A percentile compares a stretch with the other conserved stretches of the same genome.
These are phyloP conservation scores for Eulemur rubriventer DNA, from an alignment of 2,797 vertebrate species.

Conservation along the genomic window DNA sequence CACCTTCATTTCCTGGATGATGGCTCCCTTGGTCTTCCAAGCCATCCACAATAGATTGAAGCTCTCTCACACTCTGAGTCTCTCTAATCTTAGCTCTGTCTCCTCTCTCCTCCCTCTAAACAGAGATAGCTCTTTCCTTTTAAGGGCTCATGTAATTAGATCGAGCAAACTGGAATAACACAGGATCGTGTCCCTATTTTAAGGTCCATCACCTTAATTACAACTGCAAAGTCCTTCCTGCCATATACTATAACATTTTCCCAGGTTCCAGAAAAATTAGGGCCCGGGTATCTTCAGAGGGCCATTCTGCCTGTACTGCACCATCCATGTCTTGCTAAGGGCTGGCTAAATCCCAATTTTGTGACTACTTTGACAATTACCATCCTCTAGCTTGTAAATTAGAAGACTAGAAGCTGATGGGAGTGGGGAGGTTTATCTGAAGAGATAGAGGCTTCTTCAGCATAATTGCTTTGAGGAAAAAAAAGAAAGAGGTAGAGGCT, in stretches of 20 bases:
- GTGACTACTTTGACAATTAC: neutral
- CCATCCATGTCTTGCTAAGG: neutral
- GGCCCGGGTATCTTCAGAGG: neutral
- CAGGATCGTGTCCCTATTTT: neutral
- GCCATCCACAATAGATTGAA: neutral
- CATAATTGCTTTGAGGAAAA: neutral
- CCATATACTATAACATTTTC: neutral
- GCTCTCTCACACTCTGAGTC: neutral
- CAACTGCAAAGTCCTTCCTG: neutral
- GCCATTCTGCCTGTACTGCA: neutral
- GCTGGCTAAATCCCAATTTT: neutral
- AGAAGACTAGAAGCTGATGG: neutral
- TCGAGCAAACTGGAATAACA: neutral
- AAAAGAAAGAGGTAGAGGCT: neutral
- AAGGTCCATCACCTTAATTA: neutral
- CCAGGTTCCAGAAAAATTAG: neutral
- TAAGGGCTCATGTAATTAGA: neutral
- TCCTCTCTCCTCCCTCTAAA: neutral
- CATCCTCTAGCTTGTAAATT: neutral
- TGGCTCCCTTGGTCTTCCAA: neutral
- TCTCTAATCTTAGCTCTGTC: neutral
- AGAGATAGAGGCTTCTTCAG: neutral
- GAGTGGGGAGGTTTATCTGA: neutral
- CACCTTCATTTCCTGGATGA: neutral
- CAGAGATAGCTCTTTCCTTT: neutral